These are phyloP conservation scores for Callocephalon fimbriatum DNA, from an alignment of 2,113 vertebrate species.

Conservation along the genomic window DNA sequence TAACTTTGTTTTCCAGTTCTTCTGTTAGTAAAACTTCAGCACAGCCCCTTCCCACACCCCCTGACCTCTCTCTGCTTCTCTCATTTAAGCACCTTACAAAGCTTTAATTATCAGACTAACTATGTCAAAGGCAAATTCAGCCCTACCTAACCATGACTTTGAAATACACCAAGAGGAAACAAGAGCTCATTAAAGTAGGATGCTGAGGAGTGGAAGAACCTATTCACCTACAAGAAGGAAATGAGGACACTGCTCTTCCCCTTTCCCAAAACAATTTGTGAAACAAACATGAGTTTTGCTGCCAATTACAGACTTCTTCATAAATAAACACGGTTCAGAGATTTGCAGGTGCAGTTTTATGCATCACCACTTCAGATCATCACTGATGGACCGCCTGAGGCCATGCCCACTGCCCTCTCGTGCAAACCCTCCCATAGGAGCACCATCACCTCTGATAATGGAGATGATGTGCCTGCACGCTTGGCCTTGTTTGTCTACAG, in stretches of 20 bases:
- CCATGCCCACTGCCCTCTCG: rapidly evolving
- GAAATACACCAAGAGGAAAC: slow-evolving; percentile 10
- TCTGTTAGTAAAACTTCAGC: not conserved
- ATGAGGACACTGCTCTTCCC: not conserved
- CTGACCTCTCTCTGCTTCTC: not conserved
- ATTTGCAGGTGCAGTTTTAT: not conserved
- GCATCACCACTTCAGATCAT: not conserved
- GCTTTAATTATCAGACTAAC: slow-evolving; percentile 15
- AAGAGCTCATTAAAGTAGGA: not conserved
- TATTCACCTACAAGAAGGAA: not conserved
- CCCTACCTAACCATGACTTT: not conserved
- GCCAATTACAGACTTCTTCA: not conserved
- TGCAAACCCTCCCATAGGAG: too few relatives aligned
- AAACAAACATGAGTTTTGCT: not conserved
- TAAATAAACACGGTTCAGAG: not conserved
- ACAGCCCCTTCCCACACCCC: not conserved
- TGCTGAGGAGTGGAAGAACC: not conserved
- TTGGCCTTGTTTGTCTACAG: not conserved
- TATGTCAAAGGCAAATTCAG: slow-evolving; percentile 28
- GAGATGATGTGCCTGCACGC: rapidly evolving
- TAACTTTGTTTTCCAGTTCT: not conserved
- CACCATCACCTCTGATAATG: rapidly evolving
- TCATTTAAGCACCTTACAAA: not conserved
- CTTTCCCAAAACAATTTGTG: not conserved
- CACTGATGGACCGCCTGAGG: rapidly evolving